A percentile compares a stretch with the other conserved stretches of the same genome.
Evolutionary conservation across 2,797 vertebrate genomes (phyloP).

Genomic region (Thaleichthys pacificus): DNA sequence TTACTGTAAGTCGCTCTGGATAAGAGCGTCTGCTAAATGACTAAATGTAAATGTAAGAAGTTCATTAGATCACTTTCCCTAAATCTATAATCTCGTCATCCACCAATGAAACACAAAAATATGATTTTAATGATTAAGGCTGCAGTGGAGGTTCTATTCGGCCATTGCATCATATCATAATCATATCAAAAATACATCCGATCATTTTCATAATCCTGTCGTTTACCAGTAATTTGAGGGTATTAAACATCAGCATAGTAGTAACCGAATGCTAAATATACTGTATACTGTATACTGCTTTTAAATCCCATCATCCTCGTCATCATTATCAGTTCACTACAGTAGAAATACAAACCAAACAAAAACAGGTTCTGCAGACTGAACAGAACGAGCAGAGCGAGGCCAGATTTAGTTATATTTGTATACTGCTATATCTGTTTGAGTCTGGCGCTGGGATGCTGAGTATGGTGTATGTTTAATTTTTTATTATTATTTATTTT

Average conservation of each 20-base stretch:
- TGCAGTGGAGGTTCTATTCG: not conserved
- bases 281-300: too few species aligned
- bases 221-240: not conserved
- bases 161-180: not conserved
- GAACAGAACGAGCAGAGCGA: slow-evolving; percentile 10
- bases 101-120: not conserved
- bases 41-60: too few species aligned
- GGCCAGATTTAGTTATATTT: slow-evolving; percentile 19
- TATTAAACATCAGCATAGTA: not conserved
- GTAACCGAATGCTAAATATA: too few species aligned
- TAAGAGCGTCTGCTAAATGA: too few species aligned
- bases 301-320: too few species aligned
- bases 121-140: not conserved
- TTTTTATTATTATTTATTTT: not conserved
- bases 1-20: too few species aligned
- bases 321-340: too few species aligned
- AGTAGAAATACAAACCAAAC: too few species aligned
- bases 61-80: not conserved
- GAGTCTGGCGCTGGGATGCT: not conserved
- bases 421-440: not conserved
- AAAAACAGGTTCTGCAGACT: not conserved
- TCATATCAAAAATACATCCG: not conserved
- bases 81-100: not conserved
- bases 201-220: slow-evolving; percentile 3
- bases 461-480: too few species aligned